Conservation (phyloP, 2,888 invertebrate genomes). For the Ormyrus nitidulus region DNA sequence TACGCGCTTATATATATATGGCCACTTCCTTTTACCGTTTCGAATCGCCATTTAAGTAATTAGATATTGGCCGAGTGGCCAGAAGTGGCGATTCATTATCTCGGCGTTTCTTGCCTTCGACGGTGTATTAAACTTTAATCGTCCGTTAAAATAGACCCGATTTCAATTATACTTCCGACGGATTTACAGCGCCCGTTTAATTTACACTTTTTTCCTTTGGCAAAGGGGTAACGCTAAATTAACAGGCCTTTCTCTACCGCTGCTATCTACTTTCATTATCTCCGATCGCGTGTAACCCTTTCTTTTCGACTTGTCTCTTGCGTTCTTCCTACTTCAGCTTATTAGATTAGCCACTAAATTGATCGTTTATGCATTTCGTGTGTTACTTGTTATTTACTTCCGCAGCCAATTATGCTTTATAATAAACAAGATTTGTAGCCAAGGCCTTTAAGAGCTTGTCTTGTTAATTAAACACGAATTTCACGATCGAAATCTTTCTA, state of each 20-base stretch:
- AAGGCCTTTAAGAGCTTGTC: not conserved
- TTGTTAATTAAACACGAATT: too few relatives aligned
- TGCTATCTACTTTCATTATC: constrained; percentile 45
- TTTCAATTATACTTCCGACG: constrained; percentile 26
- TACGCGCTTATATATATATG: not conserved
- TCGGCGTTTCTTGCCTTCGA: constrained; percentile 9
- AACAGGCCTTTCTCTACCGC: constrained; percentile 48
- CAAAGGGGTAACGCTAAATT: constrained; percentile 39
- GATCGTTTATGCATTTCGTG: too few relatives aligned
- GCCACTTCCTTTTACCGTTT: constrained; percentile 9
- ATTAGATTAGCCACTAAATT: too few relatives aligned
- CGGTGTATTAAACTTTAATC: constrained; percentile 23
- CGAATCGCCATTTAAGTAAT: not conserved
- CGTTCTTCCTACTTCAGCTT: not conserved
- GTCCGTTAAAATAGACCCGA: constrained; percentile 13
- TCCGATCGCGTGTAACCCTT: constrained; percentile 35
- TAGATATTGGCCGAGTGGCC: not conserved
- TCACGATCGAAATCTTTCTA: too few relatives aligned
- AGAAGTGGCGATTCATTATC: not conserved
- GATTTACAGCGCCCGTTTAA: constrained; percentile 15
- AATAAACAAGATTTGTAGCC: too few relatives aligned
- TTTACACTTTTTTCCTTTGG: constrained; percentile 15
- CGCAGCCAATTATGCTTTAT: too few relatives aligned
- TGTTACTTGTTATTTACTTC: too few relatives aligned
- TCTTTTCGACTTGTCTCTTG: constrained; percentile 36